These are phyloP conservation scores for Onchidella celtica DNA, from an alignment of 2,888 invertebrate species.

Conservation along the genomic window DNA sequence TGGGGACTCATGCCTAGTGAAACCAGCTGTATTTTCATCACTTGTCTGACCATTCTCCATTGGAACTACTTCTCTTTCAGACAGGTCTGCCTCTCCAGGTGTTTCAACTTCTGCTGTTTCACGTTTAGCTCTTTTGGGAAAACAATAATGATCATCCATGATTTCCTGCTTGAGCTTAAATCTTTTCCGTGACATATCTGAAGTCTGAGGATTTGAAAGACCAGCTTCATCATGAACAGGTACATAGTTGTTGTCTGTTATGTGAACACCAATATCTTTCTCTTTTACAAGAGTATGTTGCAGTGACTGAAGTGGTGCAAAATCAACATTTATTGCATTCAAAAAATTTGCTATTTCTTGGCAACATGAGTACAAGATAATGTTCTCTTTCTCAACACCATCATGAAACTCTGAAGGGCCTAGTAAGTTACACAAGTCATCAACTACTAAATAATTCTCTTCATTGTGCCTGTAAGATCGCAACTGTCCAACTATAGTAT, in stretches of 20 bases:
- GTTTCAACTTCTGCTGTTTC: background rate
- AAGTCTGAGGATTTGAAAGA: background rate
- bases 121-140: background rate
- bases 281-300: slow-evolving; percentile 42
- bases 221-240: background rate
- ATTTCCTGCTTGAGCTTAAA: slow-evolving; percentile 38
- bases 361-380: slow-evolving; percentile 42
- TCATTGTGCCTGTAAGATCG: slow-evolving; percentile 33
- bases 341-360: slow-evolving; percentile 35
- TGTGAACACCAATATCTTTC: slow-evolving; percentile 45
- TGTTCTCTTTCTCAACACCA: slow-evolving; percentile 43
- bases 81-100: background rate
- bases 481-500: slow-evolving; percentile 41
- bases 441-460: slow-evolving; percentile 42
- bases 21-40: background rate
- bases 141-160: slow-evolving; percentile 24
- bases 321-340: slow-evolving; percentile 12
- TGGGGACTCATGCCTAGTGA: background rate
- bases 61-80: background rate
- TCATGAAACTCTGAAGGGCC: slow-evolving; percentile 30
- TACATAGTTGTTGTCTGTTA: slow-evolving; percentile 14
- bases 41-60: background rate
- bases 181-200: slow-evolving; percentile 36
- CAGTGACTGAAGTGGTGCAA: slow-evolving; percentile 18
- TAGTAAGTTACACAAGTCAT: slow-evolving; percentile 40